Evolutionary conservation across 2,113 vertebrate genomes (phyloP).

Genomic region (Mus spicilegus): DNA sequence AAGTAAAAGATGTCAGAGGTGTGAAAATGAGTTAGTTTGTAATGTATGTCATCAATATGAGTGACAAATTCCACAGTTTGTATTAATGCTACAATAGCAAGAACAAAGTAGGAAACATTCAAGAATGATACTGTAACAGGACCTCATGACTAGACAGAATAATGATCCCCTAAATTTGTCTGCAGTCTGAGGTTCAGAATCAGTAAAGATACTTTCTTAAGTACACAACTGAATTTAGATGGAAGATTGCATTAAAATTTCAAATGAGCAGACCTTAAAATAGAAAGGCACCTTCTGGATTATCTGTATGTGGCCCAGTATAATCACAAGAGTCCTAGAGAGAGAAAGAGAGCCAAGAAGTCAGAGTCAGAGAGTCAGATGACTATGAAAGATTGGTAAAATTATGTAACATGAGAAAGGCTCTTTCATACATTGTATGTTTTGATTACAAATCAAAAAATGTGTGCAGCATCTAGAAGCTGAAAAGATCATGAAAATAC

Average conservation of each 20-base stretch:
- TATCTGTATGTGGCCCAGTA: not conserved
- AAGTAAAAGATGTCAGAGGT: not conserved
- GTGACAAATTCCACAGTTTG: not conserved
- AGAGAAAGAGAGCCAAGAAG: not conserved
- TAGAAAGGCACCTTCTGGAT: not conserved
- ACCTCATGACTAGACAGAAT: not conserved
- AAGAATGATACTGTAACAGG: not conserved
- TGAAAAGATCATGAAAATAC: not conserved
- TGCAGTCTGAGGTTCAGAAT: not conserved
- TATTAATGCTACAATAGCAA: not conserved
- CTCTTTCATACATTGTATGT: not conserved
- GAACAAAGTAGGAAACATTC: not conserved
- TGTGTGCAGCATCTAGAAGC: not conserved
- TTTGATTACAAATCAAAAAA: conserved; percentile 32
- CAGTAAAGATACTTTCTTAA: not conserved
- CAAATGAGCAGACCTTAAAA: not conserved
- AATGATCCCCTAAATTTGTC: not conserved
- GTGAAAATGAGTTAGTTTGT: not conserved
- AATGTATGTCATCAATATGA: not conserved
- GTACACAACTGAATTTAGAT: not conserved
- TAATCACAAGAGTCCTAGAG: not conserved
- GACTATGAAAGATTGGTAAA: not conserved
- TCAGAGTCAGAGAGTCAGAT: not conserved
- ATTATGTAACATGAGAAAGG: not conserved
- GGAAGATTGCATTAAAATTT: not conserved